A percentile compares a stretch with the other conserved stretches of the same genome.
Conservation (phyloP, 2,888 invertebrate genomes). For the Drosophila ustulata region DNA sequence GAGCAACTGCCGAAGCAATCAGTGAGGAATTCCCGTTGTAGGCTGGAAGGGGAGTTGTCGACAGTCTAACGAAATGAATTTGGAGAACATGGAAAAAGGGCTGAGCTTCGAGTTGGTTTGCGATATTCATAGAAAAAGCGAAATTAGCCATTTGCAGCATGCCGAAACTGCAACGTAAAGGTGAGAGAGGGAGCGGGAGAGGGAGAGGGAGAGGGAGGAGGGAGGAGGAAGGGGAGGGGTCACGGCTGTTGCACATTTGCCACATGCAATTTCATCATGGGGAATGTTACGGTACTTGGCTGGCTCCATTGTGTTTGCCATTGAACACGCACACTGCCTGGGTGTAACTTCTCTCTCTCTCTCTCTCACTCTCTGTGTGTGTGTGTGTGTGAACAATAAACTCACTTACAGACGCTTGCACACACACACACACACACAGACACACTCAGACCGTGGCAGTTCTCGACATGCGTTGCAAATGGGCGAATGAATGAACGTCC, state of each 20-base stretch:
- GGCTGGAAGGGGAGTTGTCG: neutral
- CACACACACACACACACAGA: neutral
- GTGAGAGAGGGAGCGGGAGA: conserved; percentile 3
- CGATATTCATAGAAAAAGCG: conserved; percentile 26
- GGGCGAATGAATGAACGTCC: conserved; percentile 45
- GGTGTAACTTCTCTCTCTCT: conserved; percentile 38
- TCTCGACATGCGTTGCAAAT: conserved; percentile 56
- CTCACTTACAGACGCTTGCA: conserved; percentile 8
- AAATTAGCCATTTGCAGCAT: conserved; percentile 62
- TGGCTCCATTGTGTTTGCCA: conserved; percentile 63
- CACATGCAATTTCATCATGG: conserved; percentile 60
- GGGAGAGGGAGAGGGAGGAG: neutral
- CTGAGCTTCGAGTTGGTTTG: neutral
- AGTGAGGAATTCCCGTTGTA: conserved; percentile 32
- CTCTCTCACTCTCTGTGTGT: neutral
- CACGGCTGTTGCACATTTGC: conserved; percentile 73
- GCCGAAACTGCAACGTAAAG: conserved; percentile 19
- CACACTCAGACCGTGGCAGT: conserved; percentile 16
- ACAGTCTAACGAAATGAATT: conserved; percentile 48
- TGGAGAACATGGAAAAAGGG: conserved; percentile 26
- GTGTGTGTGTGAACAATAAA: conserved; percentile 37
- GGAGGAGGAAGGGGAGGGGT: neutral
- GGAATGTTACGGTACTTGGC: conserved; percentile 37
- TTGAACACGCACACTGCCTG: conserved; percentile 69
- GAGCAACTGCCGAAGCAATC: conserved; percentile 42